phyloP scores from a whole-genome alignment of 2,888 invertebrate species.

The Fragum whitleyi region DNA sequence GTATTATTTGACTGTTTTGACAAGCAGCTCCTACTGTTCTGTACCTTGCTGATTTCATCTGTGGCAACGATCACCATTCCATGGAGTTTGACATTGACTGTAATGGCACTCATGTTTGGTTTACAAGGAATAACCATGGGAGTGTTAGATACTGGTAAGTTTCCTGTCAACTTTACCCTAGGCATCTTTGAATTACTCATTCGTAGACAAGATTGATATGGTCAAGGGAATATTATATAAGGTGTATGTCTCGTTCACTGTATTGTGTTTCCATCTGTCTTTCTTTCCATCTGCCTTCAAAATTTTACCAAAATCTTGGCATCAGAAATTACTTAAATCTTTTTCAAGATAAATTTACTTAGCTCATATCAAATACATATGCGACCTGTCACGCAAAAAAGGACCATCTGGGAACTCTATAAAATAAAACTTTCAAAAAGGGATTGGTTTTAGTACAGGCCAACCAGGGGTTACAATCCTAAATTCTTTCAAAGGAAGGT shows the following conservation, averaged over 20 bases:
- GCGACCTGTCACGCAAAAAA: too few relatives aligned
- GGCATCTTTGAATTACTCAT: neutral
- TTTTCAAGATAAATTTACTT: too few relatives aligned
- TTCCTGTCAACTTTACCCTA: constrained; percentile 4
- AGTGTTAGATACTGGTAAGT: constrained; percentile 81
- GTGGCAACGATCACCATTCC: constrained; percentile 84
- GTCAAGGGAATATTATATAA: neutral
- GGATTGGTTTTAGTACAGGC: too few relatives aligned
- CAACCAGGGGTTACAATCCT: too few relatives aligned
- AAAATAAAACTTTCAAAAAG: too few relatives aligned
- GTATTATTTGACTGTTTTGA: constrained; percentile 82
- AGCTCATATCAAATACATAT: too few relatives aligned
- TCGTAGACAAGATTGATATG: neutral
- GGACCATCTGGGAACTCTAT: too few relatives aligned
- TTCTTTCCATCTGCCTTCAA: too few relatives aligned
- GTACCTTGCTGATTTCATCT: constrained; percentile 83
- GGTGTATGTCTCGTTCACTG: neutral
- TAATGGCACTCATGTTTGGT: constrained; percentile 82
- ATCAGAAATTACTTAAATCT: too few relatives aligned
- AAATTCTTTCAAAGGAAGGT: too few relatives aligned
- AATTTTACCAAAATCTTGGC: too few relatives aligned
- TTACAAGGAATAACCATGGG: constrained; percentile 85
- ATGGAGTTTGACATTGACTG: constrained; percentile 82
- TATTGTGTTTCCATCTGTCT: too few relatives aligned
- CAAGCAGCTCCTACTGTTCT: constrained; percentile 84